phyloP scores from a whole-genome alignment of 2,797 vertebrate genomes.

The Chrysolophus pictus region DNA sequence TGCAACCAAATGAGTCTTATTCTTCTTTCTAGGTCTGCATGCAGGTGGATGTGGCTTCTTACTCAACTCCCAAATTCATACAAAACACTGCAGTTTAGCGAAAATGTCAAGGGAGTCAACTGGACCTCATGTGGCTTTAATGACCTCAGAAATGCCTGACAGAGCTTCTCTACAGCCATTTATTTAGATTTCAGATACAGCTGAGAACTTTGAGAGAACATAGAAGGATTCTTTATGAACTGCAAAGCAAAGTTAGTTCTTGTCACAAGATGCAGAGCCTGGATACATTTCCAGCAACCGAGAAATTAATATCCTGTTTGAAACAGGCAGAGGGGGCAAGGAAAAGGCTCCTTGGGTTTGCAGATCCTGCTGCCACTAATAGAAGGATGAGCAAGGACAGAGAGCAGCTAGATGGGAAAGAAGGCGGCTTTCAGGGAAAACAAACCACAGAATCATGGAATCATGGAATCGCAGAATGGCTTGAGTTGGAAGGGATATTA shows the following conservation, averaged over 20 bases:
- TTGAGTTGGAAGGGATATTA: too few relatives aligned
- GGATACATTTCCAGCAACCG: neutral
- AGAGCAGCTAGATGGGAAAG: neutral
- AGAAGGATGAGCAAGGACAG: neutral
- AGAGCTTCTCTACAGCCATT: neutral
- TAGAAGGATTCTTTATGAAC: constrained; percentile 32
- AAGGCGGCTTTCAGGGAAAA: neutral
- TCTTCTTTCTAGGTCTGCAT: neutral
- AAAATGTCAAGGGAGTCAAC: constrained; percentile 17
- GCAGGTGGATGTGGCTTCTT: neutral
- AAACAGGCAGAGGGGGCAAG: neutral
- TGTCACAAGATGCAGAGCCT: constrained; percentile 8
- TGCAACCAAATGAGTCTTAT: neutral
- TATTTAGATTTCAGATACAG: neutral
- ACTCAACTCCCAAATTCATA: neutral
- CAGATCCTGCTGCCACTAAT: neutral
- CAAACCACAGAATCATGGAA: neutral
- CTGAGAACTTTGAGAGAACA: constrained; percentile 24
- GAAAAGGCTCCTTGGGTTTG: neutral
- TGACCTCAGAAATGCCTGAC: neutral
- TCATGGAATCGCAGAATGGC: too few relatives aligned
- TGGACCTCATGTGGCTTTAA: constrained; percentile 42
- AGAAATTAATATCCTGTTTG: neutral
- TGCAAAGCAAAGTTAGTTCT: neutral
- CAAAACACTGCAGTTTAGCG: neutral